These are phyloP conservation scores for Melanocharis versteri DNA, from an alignment of 2,113 vertebrate species.

Conservation along the genomic window DNA sequence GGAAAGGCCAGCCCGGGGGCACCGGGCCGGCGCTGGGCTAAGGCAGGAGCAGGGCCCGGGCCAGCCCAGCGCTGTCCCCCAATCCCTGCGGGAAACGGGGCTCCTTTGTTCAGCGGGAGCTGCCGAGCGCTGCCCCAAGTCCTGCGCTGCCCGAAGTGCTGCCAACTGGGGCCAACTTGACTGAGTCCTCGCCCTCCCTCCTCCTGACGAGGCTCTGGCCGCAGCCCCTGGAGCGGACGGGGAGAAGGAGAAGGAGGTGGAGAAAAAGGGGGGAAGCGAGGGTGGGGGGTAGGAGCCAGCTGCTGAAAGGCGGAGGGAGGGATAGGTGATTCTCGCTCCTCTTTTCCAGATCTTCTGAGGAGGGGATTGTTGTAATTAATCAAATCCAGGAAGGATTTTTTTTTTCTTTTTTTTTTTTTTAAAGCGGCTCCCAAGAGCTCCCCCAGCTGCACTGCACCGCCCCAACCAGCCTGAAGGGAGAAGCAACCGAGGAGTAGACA, in stretches of 20 bases:
- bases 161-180: constrained; percentile 47
- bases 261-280: neutral
- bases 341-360: constrained; percentile 45
- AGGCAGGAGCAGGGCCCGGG: neutral
- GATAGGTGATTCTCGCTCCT: constrained; percentile 33
- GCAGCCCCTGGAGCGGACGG: constrained; percentile 7
- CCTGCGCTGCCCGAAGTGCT: constrained; percentile 26
- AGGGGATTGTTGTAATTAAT: constrained; percentile 37
- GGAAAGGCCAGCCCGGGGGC: neutral
- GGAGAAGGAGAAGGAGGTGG: neutral
- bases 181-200: neutral
- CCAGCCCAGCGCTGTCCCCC: neutral
- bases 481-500: neutral
- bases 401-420: neutral
- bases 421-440: constrained; percentile 14
- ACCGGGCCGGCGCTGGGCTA: neutral
- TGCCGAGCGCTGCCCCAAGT: neutral
- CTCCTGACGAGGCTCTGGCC: constrained; percentile 18
- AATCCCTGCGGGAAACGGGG: neutral
- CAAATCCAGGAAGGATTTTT: neutral
- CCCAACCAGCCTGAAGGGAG: constrained; percentile 5
- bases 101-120: neutral
- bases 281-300: neutral
- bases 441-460: constrained; percentile 20
- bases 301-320: constrained; percentile 33